phyloP scores from a whole-genome alignment of 2,888 invertebrate genomes.

The Blastobasis adustella region DNA sequence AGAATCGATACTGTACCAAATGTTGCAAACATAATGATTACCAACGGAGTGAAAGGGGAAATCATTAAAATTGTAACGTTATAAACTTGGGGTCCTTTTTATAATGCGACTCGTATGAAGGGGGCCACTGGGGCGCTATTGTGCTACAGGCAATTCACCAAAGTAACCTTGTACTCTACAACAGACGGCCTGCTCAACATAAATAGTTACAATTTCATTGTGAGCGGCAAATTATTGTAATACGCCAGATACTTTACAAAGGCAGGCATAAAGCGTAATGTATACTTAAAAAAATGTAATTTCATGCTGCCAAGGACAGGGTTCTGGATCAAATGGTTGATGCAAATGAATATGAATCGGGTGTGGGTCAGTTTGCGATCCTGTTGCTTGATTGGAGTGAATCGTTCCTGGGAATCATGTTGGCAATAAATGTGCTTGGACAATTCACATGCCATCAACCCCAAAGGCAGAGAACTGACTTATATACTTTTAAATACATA shows the following conservation, averaged over 20 bases:
- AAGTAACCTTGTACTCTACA: constrained; percentile 34
- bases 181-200: constrained; percentile 26
- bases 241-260: constrained; percentile 44
- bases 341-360: too few relatives aligned
- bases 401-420: too few relatives aligned
- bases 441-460: too few relatives aligned
- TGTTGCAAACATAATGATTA: constrained; percentile 25
- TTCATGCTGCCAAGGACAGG: constrained; percentile 19
- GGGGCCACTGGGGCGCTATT: constrained; percentile 34
- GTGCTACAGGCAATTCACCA: constrained; percentile 39
- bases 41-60: constrained; percentile 27
- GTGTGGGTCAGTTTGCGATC: too few relatives aligned
- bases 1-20: constrained; percentile 20
- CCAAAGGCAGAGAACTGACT: too few relatives aligned
- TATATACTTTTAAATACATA: too few relatives aligned
- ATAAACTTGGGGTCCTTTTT: constrained; percentile 55
- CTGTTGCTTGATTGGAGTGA: too few relatives aligned
- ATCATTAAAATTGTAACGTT: constrained; percentile 69
- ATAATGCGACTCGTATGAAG: constrained; percentile 63
- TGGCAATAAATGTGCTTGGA: too few relatives aligned
- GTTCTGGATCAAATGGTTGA: constrained; percentile 2
- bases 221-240: constrained; percentile 58
- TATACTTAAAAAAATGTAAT: constrained; percentile 27
- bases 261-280: constrained; percentile 15
- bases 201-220: constrained; percentile 58